These are phyloP conservation scores for Nebria ingens DNA, from an alignment of 1,140 invertebrate genomes.

Conservation along the genomic window DNA sequence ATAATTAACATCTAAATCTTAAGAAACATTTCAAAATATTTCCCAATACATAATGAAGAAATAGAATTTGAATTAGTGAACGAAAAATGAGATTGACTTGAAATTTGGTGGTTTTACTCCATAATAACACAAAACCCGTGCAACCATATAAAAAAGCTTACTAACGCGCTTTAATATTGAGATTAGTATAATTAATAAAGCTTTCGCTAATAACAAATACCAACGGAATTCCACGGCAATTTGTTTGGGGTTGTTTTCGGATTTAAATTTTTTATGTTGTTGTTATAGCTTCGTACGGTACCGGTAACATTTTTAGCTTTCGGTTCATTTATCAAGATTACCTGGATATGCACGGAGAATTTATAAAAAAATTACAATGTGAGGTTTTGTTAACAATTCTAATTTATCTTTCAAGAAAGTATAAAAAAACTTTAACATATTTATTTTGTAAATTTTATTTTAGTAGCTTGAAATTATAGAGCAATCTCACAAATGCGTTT, in stretches of 20 bases:
- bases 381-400: too few species aligned
- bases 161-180: background rate
- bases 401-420: too few species aligned
- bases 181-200: background rate
- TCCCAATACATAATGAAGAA: background rate
- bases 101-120: background rate
- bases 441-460: too few species aligned
- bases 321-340: background rate
- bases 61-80: background rate
- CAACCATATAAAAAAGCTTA: background rate
- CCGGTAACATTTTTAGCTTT: too few species aligned
- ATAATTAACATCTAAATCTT: too few species aligned
- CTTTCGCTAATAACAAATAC: background rate
- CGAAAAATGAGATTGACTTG: background rate
- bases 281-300: too few species aligned
- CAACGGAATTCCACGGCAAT: background rate
- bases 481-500: too few species aligned
- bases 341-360: background rate
- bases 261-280: background rate
- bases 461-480: too few species aligned
- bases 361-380: background rate
- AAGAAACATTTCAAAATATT: too few species aligned
- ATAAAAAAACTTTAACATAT: too few species aligned
- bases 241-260: background rate
- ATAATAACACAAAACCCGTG: background rate